phyloP scores from a whole-genome alignment of 2,113 vertebrate genomes.

The Istiophorus platypterus region DNA sequence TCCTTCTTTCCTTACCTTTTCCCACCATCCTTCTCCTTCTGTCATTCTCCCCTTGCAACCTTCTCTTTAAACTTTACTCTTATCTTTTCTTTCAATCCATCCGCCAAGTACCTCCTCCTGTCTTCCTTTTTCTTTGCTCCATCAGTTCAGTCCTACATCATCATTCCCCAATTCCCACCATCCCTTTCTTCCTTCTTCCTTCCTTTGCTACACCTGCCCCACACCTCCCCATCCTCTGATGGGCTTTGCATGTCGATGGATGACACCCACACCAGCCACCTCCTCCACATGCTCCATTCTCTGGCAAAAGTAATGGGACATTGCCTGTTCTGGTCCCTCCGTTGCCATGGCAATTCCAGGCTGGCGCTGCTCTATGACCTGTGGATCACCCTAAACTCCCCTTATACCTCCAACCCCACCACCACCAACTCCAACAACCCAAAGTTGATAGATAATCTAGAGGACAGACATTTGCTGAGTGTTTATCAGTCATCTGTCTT shows the following conservation, averaged over 20 bases:
- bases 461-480: too few relatives aligned
- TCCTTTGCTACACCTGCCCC: neutral
- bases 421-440: neutral
- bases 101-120: neutral
- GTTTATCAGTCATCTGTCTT: neutral
- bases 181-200: neutral
- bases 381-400: conserved; percentile 3
- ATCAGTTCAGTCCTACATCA: too few relatives aligned
- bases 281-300: conserved; percentile 16
- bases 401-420: neutral
- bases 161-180: neutral
- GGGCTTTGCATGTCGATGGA: conserved; percentile 7
- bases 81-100: neutral
- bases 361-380: conserved; percentile 41
- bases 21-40: neutral
- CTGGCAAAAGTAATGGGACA: conserved; percentile 27
- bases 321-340: conserved; percentile 30
- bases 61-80: neutral
- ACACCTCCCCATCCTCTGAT: conserved; percentile 7
- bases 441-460: conserved; percentile 10
- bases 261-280: neutral
- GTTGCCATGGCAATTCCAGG: conserved; percentile 66
- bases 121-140: neutral
- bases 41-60: neutral
- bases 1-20: neutral